Percentiles rank a stretch among this genome's conserved stretches.
Evolutionary conservation across 2,797 vertebrate genomes (phyloP).

Genomic region (Bradypodion pumilum): DNA sequence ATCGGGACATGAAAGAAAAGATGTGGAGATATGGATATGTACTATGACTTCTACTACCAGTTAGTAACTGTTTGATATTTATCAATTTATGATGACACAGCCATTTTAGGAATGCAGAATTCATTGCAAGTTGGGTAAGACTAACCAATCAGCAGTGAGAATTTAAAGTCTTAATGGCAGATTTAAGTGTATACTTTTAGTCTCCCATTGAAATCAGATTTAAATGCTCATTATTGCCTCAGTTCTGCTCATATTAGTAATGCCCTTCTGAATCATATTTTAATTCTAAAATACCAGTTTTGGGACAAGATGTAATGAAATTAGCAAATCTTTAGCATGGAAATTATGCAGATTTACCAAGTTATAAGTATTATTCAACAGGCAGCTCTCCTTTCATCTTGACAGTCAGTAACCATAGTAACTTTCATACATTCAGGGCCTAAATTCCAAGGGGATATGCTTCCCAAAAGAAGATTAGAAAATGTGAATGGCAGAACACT

Average conservation of each 20-base stretch:
- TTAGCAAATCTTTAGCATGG: constrained; percentile 9
- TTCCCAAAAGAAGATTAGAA: constrained; percentile 16
- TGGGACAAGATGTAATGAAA: constrained; percentile 8
- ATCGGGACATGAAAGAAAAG: no score
- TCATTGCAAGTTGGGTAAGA: not conserved
- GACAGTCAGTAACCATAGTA: constrained; percentile 22
- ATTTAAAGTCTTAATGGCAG: not conserved
- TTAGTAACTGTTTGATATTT: not conserved
- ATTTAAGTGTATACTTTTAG: not conserved
- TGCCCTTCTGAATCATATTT: not conserved
- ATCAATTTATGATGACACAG: not conserved
- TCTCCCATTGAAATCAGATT: not conserved
- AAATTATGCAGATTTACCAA: not conserved
- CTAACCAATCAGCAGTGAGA: not conserved
- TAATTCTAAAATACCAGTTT: constrained; percentile 1
- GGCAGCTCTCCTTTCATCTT: not conserved
- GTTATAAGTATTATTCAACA: constrained; percentile 19
- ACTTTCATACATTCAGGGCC: constrained; percentile 5
- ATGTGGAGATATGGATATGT: no score
- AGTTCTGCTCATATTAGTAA: not conserved
- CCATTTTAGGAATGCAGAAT: not conserved
- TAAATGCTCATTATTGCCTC: not conserved
- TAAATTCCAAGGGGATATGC: constrained; percentile 1
- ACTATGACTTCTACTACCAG: not conserved
- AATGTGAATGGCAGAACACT: constrained; percentile 8